A percentile compares a stretch with the other conserved stretches of the same genome.
These are phyloP conservation scores for Chironomus striatipennis DNA, from an alignment of 1,140 invertebrate species.

Conservation along the genomic window DNA sequence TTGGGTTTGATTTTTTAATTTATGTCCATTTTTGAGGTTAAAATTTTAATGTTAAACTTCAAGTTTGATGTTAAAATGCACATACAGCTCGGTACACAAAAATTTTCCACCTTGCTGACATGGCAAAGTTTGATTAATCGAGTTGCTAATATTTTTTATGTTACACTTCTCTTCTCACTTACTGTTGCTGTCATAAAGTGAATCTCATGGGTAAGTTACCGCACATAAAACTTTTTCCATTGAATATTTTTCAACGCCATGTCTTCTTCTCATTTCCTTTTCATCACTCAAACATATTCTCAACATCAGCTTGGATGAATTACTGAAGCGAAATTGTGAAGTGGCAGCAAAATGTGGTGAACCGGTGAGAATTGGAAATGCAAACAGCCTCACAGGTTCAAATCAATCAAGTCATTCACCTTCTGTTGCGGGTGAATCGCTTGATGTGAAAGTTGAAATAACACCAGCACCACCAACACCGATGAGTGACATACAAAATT, in stretches of 20 bases:
- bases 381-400: constrained; percentile 31
- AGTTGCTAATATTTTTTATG: constrained; percentile 16
- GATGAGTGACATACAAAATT: constrained; percentile 33
- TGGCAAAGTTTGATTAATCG: background rate
- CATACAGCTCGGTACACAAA: no score
- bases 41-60: no score
- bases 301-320: constrained; percentile 49
- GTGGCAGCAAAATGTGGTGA: background rate
- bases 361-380: constrained; percentile 19
- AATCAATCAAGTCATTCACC: constrained; percentile 40
- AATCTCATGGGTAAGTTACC: constrained; percentile 37
- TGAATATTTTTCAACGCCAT: background rate
- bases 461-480: constrained; percentile 34
- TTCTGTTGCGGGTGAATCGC: constrained; percentile 36
- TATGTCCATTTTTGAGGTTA: background rate
- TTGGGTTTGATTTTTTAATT: background rate
- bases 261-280: background rate
- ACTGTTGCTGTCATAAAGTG: constrained; percentile 28
- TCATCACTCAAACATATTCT: no score
- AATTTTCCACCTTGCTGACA: no score
- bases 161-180: constrained; percentile 18
- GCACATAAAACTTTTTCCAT: background rate
- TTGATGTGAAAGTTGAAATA: constrained; percentile 40
- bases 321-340: constrained; percentile 36
- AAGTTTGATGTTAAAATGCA: no score